Base-by-base conservation (phyloP, 2,797 vertebrate species). In the Chaetophractus vellerosus region DNA sequence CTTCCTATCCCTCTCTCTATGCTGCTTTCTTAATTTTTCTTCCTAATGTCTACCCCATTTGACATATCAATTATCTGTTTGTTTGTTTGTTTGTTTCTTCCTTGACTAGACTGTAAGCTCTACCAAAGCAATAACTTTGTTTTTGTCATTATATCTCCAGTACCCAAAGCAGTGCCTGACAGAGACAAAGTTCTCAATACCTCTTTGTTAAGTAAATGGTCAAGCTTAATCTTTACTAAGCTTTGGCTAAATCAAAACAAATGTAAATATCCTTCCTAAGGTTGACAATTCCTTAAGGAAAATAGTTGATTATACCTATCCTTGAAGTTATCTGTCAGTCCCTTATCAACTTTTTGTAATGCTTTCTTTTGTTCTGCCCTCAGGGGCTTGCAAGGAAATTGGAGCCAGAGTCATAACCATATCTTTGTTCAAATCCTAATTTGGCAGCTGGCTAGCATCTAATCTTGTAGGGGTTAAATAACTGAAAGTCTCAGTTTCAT, bases 41-140 rank as follows among this genome's bases (percentile, higher is more conserved):
- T 21, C 4, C 16, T 48, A 74, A 28, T 14, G 9, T 26, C 15
- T 88, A 78, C 48, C 38, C 33, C 38, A 28, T 5, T 64, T 2
- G 11, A 45, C 38, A n/a, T 0, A 33, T 1, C 3, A 0, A 1
- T 10, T 6, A 24, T 23, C 15, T 31, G 0, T 28, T n/a, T 18
- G 2, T 64, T 12, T 5, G 5, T 21, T 2, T 38, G 23, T 63
- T 48, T 48, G 28, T 21, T 31, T 48, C 80, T 63, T 1, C 41
- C 48, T 52, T 19, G 2, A 74, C 59, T 19, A 2, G 31, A 2
- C 19, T 7, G 16, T 36, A 21, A 61, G 24, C 19, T 21, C 57
- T 52, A 68, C 33, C 36, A 55, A 36, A 36, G 24, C 45, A 45
- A 10, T 4, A 10, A 11, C 50, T 63, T 23, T n/a, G 21, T 28